phyloP scores from a whole-genome alignment of 1,140 invertebrate species.

The Antheraea mylitta region DNA sequence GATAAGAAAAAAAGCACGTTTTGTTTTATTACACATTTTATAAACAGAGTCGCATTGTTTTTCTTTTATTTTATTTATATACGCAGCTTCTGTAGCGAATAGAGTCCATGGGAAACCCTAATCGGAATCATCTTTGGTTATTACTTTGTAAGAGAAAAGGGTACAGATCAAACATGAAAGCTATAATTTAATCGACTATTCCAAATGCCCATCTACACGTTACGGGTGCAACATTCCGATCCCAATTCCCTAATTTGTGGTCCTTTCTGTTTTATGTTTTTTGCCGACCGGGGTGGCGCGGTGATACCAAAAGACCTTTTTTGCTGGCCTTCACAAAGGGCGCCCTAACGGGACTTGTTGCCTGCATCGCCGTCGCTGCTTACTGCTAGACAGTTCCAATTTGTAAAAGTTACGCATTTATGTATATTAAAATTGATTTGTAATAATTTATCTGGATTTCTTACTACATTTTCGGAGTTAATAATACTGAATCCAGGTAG shows the following conservation, averaged over 20 bases:
- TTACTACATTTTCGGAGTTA: too few species aligned
- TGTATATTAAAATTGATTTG: background rate
- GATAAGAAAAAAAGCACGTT: too few species aligned
- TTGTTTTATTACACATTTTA: too few species aligned
- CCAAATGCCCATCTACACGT: constrained; percentile 36
- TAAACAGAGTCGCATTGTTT: too few species aligned
- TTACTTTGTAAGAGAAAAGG: background rate
- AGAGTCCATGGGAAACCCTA: background rate
- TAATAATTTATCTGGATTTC: too few species aligned
- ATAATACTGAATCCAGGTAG: too few species aligned
- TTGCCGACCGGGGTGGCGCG: constrained; percentile 57
- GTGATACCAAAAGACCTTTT: constrained; percentile 53
- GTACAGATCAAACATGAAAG: constrained; percentile 1
- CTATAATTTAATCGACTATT: constrained; percentile 36
- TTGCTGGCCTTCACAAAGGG: constrained; percentile 58
- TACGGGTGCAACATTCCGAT: constrained; percentile 67
- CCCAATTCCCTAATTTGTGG: constrained; percentile 64
- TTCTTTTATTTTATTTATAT: too few species aligned
- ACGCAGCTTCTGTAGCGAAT: background rate
- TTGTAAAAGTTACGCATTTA: background rate
- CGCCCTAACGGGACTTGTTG: constrained; percentile 58
- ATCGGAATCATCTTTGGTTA: background rate
- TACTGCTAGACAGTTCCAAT: background rate
- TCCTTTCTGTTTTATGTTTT: constrained; percentile 66
- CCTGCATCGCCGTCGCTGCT: constrained; percentile 14